These are phyloP conservation scores for Elaphurus davidianus DNA, from an alignment of 2,113 vertebrate genomes.

Conservation along the genomic window DNA sequence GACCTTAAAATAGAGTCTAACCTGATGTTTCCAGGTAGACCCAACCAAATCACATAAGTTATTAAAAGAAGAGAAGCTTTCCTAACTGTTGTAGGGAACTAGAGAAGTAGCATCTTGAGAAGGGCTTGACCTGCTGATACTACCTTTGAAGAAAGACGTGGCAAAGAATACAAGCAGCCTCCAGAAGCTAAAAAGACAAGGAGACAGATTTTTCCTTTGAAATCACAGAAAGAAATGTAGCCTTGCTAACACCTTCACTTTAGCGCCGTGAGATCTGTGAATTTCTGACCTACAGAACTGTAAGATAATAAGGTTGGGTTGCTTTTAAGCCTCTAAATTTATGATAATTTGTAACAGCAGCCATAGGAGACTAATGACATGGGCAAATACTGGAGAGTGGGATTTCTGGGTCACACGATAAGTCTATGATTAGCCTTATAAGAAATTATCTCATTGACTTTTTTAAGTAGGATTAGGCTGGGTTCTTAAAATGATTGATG, in stretches of 20 bases:
- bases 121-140: background rate
- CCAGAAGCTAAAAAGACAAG: background rate
- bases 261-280: background rate
- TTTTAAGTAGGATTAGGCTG: background rate
- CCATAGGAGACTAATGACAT: background rate
- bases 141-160: background rate
- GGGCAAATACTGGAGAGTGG: background rate
- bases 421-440: background rate
- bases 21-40: background rate
- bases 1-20: background rate
- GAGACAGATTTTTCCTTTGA: background rate
- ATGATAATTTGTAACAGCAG: background rate
- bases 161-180: background rate
- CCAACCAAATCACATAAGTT: background rate
- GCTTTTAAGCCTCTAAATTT: background rate
- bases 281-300: background rate
- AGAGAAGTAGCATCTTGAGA: background rate
- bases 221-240: background rate
- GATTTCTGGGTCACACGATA: background rate
- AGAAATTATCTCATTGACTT: background rate
- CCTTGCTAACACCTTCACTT: background rate
- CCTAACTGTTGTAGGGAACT: background rate
- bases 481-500: background rate
- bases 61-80: background rate
- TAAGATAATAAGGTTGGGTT: background rate